phyloP scores from a whole-genome alignment of 2,888 invertebrate genomes.

The Perithous albicinctus region DNA sequence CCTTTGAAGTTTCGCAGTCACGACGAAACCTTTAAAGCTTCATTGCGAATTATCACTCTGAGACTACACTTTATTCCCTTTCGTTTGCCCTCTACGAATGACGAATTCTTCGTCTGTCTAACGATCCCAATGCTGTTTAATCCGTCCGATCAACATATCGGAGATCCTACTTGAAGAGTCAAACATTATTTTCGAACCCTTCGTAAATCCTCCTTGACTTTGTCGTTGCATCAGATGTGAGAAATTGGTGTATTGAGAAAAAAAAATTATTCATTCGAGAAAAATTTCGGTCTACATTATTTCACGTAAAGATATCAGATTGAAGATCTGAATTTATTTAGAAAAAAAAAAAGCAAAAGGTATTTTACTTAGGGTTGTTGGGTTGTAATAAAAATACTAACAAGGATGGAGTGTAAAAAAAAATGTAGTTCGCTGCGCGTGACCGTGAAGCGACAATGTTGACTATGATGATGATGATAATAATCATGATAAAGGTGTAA shows the following conservation, averaged over 20 bases:
- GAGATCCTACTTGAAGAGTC: background rate
- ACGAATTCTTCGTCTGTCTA: background rate
- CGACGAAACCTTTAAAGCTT: conserved; percentile 28
- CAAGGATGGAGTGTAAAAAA: conserved; percentile 28
- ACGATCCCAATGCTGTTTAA: background rate
- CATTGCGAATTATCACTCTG: conserved; percentile 1
- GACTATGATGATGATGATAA: conserved; percentile 21
- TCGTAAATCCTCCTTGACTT: background rate
- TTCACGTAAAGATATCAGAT: background rate
- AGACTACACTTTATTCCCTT: conserved; percentile 8
- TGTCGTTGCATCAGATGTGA: background rate
- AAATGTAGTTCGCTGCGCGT: conserved; percentile 41
- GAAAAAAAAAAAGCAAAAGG: conserved; percentile 24
- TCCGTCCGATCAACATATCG: conserved; percentile 2
- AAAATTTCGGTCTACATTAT: no score
- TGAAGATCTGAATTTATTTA: background rate
- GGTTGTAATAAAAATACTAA: conserved; percentile 28
- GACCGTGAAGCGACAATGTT: conserved; percentile 45
- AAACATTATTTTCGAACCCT: background rate
- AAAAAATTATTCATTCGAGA: no score
- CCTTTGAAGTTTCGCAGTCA: conserved; percentile 52
- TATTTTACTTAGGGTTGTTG: background rate
- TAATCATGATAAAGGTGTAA: conserved; percentile 45
- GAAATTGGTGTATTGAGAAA: no score
- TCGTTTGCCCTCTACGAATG: background rate